Evolutionary conservation across 1,140 invertebrate species (phyloP), one percentile per base, ranked within the genome.

Genomic region (Bombus confusus): DNA sequence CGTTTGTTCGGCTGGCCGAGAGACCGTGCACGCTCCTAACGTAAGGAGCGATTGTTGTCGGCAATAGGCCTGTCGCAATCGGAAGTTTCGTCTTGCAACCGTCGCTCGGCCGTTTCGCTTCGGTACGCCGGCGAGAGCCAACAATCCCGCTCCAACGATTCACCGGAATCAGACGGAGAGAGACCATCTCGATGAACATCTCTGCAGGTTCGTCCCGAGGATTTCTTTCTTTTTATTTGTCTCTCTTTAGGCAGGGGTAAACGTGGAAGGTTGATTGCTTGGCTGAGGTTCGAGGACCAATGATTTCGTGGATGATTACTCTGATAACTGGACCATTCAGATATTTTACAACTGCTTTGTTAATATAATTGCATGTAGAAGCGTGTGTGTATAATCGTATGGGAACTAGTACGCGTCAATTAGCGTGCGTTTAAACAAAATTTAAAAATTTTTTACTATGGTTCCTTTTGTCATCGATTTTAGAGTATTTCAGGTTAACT

Each of bases 1-100:
- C 71, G 83, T 73, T 83, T 57, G 85, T 83, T 83, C 88, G 83
- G 87, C 74, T 85, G 86, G 91, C 88, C 91, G 90, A 88, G 92
- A 90, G 92, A 91, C 86, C 87, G 85, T 90, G 81, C 77, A 71
- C 59, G 72, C 83, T 87, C 90, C 90, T 92, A 92, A 86, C 92
- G 89, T 92, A 93, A 93, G 89, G 92, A 92, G 91, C 92, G 93
- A 94, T 94, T 93, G 93, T 94, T 94, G 93, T 92, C 91, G 92
- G 81, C 72, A 80, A 87, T 82, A 80, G 83, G 85, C 89, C 89
- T 95, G 94, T 94, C 90, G 94, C 92, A 95, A 95, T 95, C 92
- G 94, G 94, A 95, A 95, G 94, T 95, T 92, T 94, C 93, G 92
- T 94, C 93, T 93, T 92, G 94, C 93, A 94, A 94, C 88, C 91